phyloP scores from a whole-genome alignment of 2,113 vertebrate genomes.

The Benitochromis conjunctus region DNA sequence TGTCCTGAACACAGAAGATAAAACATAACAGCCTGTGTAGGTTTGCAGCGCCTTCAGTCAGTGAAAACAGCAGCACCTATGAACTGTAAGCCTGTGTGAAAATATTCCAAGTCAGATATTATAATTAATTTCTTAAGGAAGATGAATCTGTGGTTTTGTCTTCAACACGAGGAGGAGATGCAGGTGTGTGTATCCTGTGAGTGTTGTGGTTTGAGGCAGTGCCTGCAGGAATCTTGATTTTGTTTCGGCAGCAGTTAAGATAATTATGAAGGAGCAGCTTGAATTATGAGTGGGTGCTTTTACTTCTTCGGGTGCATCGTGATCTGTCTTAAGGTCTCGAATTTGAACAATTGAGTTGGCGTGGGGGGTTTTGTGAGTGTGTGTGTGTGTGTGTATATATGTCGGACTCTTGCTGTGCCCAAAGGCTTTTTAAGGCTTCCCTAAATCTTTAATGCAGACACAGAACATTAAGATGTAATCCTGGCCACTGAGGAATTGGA shows the following conservation, averaged over 20 bases:
- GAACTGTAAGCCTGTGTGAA: not conserved
- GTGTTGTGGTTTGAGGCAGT: not conserved
- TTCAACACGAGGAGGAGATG: not conserved
- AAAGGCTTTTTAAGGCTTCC: not conserved
- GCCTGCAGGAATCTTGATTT: not conserved
- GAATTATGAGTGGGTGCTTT: slow-evolving; percentile 10
- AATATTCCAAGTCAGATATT: not conserved
- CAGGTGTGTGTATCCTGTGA: not conserved
- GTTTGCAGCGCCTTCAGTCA: not conserved
- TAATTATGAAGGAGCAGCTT: not conserved
- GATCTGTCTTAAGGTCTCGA: not conserved
- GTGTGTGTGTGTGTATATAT: fast-evolving
- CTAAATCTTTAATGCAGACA: slow-evolving; percentile 21
- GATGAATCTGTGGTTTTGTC: not conserved
- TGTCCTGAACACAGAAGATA: too few relatives aligned
- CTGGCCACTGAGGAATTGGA: slow-evolving; percentile 3
- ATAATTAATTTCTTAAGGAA: not conserved
- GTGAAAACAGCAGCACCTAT: not conserved
- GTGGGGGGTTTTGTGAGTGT: not conserved
- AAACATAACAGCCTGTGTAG: too few relatives aligned
- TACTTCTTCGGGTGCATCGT: not conserved
- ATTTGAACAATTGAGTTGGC: not conserved
- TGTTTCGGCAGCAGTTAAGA: not conserved
- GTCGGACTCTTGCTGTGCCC: not conserved
- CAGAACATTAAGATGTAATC: slow-evolving; percentile 21